Conservation (phyloP, 2,888 invertebrate genomes). For the Scrobipalpa atriplicella region DNA sequence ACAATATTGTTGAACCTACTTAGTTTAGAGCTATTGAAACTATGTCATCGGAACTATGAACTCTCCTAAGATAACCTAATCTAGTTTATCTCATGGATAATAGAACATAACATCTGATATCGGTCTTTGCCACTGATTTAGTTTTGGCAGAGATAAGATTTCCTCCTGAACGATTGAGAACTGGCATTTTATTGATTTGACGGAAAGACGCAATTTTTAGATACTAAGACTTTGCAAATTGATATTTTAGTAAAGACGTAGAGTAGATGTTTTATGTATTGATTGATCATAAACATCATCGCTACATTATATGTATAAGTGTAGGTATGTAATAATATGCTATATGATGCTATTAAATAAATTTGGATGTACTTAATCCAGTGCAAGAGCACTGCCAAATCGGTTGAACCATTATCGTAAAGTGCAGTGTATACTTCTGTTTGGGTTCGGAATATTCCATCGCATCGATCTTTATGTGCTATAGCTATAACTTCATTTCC, state of each 20-base stretch:
- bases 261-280: too few species aligned
- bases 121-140: neutral
- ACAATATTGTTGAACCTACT: neutral
- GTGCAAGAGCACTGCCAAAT: slow-evolving; percentile 21
- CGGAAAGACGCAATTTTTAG: too few species aligned
- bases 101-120: neutral
- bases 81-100: neutral
- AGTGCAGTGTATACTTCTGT: slow-evolving; percentile 15
- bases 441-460: slow-evolving; percentile 21
- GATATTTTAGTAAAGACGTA: too few species aligned
- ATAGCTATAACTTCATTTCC: slow-evolving; percentile 26
- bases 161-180: neutral
- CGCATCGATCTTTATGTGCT: slow-evolving; percentile 15
- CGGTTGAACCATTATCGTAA: slow-evolving; percentile 25
- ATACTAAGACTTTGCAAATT: too few species aligned
- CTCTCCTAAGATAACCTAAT: neutral
- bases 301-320: neutral
- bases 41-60: slow-evolving; percentile 16
- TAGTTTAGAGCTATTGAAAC: neutral
- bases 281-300: neutral
- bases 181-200: too few species aligned
- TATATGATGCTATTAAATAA: neutral
- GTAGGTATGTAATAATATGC: too few species aligned
- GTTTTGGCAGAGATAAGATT: neutral
- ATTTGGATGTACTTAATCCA: slow-evolving; percentile 26